Base-by-base conservation (phyloP, 2,797 vertebrate species). In the Malacoraja senta region DNA sequence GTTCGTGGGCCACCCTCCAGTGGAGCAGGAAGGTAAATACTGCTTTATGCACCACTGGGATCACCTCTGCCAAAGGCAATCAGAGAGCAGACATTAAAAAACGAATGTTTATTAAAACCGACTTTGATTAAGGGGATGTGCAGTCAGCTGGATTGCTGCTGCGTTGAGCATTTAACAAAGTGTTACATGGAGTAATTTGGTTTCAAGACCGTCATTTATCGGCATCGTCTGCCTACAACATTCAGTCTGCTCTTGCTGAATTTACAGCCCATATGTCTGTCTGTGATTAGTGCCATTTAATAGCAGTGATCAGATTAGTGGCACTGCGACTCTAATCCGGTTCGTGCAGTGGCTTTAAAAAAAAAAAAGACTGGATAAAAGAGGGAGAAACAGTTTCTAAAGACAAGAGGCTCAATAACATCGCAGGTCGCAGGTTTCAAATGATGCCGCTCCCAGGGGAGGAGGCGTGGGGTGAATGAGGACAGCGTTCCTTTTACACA, bases 91-190 rank as follows among this genome's bases (percentile, higher is more conserved):
- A 29, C 63, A 68, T 88, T 88, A 88, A 88, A 53, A 88, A 35
- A 68, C n/a, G 19, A 88, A 88, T 88, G 84, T 88, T 88, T 35
- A 88, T 88, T 88, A 68, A 65, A 88, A 68, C 15, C 35, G 84
- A 88, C 84, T 68, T 88, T 88, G 63, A 88, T 88, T 88, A 88
- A 88, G 63, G n/a, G 84, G 84, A 88, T 35, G n/a, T 68, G n/a
- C n/a, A 88, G n/a, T 88, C 84, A 21, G 63, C 17, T 86, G 58
- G 19, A 63, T 86, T 86, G 58, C 63, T 29, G 63, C 29, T 1
- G 84, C 24, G 35, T 35, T 32, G 63, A 65, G 68, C 35, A 35
- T 88, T 32, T 68, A 21, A 35, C 63, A 88, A 88, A 32, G 63
- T 32, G 83, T 63, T 88, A 65, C 83, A 35, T n/a, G 1, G 17